Percentiles rank a stretch among this genome's conserved stretches.
These are phyloP conservation scores for Andricus grossulariae DNA, from an alignment of 1,140 invertebrate genomes.

Conservation along the genomic window DNA sequence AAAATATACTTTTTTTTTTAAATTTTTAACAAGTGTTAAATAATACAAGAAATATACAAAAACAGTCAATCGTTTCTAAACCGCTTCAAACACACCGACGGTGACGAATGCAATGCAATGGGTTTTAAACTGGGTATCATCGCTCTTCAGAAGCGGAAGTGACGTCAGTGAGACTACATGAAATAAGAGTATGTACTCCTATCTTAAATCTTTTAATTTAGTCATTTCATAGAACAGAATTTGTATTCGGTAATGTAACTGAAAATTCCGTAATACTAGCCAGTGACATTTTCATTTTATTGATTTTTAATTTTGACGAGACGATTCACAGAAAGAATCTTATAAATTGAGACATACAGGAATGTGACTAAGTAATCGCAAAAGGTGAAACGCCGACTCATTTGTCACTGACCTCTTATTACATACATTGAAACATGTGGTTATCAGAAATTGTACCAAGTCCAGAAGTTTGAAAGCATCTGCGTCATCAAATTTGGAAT, in stretches of 20 bases:
- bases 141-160: neutral
- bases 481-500: neutral
- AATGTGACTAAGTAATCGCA: conserved; percentile 36
- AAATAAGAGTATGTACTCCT: neutral
- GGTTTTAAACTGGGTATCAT: neutral
- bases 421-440: neutral
- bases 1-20: neutral
- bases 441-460: neutral
- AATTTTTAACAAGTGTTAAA: neutral
- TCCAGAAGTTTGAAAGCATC: neutral
- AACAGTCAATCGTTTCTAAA: neutral
- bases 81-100: neutral
- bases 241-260: neutral
- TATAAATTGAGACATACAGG: conserved; percentile 27
- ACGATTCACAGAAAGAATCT: conserved; percentile 39
- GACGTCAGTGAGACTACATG: neutral
- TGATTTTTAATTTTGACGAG: neutral
- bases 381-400: conserved; percentile 20
- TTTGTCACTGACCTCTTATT: conserved; percentile 14
- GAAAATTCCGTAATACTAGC: no score
- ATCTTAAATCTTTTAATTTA: neutral
- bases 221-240: neutral
- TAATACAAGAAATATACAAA: neutral
- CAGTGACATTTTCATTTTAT: no score
- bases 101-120: neutral